Percentiles rank a stretch among this genome's conserved stretches.
Evolutionary conservation across 2,113 vertebrate genomes (phyloP).

Genomic region (Sapayoa aenigma): DNA sequence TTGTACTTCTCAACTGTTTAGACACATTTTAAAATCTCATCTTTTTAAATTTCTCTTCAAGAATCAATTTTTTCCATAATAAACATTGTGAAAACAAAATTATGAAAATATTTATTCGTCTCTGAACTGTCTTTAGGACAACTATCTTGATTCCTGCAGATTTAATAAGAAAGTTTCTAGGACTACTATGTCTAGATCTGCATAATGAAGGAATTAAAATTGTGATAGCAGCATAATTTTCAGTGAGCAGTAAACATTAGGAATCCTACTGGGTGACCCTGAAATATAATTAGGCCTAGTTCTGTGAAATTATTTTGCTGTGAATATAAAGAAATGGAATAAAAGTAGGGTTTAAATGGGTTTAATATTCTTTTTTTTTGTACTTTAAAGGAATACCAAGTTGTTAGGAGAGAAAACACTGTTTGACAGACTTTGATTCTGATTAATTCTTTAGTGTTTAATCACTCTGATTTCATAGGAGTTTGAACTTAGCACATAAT

Average conservation of each 20-base stretch:
- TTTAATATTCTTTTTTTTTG: not conserved
- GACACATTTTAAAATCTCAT: not conserved
- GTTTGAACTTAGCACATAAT: slow-evolving; percentile 30
- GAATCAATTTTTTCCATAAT: not conserved
- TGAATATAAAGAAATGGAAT: not conserved
- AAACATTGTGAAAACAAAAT: not conserved
- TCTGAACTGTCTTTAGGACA: not conserved
- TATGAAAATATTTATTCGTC: not conserved
- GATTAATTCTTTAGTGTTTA: slow-evolving; percentile 44
- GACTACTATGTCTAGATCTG: not conserved
- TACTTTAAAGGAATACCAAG: slow-evolving; percentile 24
- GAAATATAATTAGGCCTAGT: not conserved
- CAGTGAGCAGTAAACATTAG: slow-evolving; percentile 1
- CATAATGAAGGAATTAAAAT: slow-evolving; percentile 33
- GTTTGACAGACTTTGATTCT: slow-evolving; percentile 41
- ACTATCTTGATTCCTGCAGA: not conserved
- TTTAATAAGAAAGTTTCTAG: slow-evolving; percentile 22
- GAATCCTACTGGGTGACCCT: slow-evolving; percentile 12
- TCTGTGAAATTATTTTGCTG: slow-evolving; percentile 29
- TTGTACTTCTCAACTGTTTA: not conserved
- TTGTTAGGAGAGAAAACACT: slow-evolving; percentile 21
- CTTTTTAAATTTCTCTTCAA: not conserved
- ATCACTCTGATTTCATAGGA: slow-evolving; percentile 32
- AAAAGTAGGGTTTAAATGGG: slow-evolving; percentile 11
- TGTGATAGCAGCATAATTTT: not conserved